Conservation (phyloP, 2,113 vertebrate species). For the Urocitellus parryii region DNA sequence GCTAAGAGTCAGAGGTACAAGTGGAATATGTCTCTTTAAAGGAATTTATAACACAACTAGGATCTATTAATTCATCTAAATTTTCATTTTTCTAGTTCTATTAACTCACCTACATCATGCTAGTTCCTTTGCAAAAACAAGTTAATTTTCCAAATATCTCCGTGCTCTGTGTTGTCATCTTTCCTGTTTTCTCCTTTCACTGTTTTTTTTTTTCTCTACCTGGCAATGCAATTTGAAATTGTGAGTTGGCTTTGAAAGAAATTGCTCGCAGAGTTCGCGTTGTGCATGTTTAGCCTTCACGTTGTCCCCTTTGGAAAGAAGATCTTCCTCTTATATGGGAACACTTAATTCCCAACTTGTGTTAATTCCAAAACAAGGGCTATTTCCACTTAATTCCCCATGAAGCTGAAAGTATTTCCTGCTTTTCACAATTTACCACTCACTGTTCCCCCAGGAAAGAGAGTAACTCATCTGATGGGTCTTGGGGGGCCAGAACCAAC, state of each 20-base stretch:
- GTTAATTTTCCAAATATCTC: neutral
- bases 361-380: neutral
- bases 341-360: neutral
- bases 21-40: neutral
- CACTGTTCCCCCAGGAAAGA: neutral
- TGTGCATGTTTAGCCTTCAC: neutral
- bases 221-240: conserved; percentile 20
- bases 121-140: neutral
- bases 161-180: neutral
- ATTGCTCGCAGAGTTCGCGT: neutral
- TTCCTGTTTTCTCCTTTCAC: neutral
- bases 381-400: conserved; percentile 17
- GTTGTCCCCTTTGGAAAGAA: neutral
- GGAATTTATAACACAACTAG: neutral
- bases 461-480: neutral
- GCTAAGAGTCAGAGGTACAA: neutral
- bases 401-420: conserved; percentile 41
- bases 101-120: neutral
- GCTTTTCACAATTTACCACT: neutral
- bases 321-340: neutral
- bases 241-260: conserved; percentile 18
- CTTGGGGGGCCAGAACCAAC: neutral
- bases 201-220: neutral
- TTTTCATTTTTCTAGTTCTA: neutral
- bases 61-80: neutral